Conservation (phyloP, 2,797 vertebrate species). For the Hapalemur alaotrensis region DNA sequence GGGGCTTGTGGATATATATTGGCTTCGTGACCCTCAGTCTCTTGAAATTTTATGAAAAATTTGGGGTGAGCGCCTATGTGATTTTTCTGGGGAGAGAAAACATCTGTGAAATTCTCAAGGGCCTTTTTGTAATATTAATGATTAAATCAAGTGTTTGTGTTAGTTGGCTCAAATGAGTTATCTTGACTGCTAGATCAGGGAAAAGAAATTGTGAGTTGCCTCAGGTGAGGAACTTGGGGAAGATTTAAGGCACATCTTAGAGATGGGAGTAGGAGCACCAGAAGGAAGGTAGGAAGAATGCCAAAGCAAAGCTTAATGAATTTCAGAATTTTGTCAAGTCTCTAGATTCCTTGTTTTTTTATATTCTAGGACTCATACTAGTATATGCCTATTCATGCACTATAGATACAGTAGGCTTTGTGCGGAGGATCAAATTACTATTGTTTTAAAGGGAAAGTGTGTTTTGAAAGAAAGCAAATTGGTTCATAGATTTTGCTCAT, state of each 20-base stretch:
- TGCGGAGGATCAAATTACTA: background rate
- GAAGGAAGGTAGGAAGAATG: background rate
- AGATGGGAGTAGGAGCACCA: background rate
- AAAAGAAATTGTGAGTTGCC: conserved; percentile 15
- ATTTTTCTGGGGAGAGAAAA: background rate
- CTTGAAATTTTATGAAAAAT: conserved; percentile 23
- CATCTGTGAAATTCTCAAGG: conserved; percentile 26
- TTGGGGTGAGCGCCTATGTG: background rate
- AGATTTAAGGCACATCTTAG: background rate
- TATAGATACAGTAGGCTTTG: background rate
- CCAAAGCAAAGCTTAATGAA: background rate
- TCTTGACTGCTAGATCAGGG: background rate
- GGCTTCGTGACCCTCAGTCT: background rate
- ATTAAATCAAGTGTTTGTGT: background rate
- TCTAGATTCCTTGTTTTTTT: background rate
- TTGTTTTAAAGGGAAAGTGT: conserved; percentile 44
- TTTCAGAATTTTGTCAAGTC: conserved; percentile 14
- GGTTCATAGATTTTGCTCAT: background rate
- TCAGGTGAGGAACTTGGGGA: conserved; percentile 17
- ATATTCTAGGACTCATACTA: background rate
- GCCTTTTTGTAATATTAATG: background rate
- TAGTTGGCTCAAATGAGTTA: background rate
- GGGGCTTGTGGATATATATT: conserved; percentile 14
- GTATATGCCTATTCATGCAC: background rate
- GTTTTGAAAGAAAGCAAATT: conserved; percentile 44